These are phyloP conservation scores for Psylliodes chrysocephalus DNA, from an alignment of 2,888 invertebrate species.

Conservation along the genomic window DNA sequence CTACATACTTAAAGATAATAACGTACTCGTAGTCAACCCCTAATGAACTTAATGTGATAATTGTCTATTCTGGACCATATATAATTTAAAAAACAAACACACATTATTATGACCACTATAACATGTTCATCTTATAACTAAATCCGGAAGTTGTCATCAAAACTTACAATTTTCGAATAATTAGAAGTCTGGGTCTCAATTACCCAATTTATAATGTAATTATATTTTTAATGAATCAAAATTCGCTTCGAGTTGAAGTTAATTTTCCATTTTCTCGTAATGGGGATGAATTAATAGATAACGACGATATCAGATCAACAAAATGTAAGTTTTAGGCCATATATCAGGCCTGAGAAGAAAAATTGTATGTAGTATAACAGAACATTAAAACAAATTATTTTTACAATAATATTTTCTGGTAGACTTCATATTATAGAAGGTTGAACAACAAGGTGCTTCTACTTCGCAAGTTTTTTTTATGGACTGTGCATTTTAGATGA, in stretches of 20 bases:
- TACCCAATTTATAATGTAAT: constrained; percentile 15
- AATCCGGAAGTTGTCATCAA: constrained; percentile 27
- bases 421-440: no score
- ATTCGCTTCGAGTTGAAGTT: neutral
- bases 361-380: no score
- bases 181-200: constrained; percentile 20
- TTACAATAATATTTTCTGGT: no score
- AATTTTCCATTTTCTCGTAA: neutral
- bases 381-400: no score
- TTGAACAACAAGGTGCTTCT: no score
- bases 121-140: neutral
- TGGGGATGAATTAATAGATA: neutral
- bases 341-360: no score
- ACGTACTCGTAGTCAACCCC: constrained; percentile 4
- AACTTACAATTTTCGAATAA: constrained; percentile 17
- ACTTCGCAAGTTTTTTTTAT: no score
- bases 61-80: constrained; percentile 7
- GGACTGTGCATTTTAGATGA: no score
- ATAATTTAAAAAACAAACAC: constrained; percentile 15
- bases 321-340: no score
- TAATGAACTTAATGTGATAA: constrained; percentile 14
- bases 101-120: constrained; percentile 19
- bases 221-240: constrained; percentile 21
- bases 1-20: neutral
- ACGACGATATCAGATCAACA: no score